Evolutionary conservation across 2,888 invertebrate genomes (phyloP), one percentile per base, ranked within the genome.

Genomic region (Furcula furcula): DNA sequence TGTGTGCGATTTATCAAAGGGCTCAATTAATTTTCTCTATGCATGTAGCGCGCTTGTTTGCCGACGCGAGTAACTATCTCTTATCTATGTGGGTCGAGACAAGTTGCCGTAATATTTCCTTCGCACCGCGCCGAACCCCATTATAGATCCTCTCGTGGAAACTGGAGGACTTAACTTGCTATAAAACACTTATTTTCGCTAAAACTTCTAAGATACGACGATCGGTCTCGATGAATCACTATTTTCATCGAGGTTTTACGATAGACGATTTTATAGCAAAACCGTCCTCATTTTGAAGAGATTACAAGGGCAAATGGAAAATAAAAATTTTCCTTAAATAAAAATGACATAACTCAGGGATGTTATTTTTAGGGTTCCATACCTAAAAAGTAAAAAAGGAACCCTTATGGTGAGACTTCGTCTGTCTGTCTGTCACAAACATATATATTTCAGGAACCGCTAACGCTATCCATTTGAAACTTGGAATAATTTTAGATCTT

Each of bases 21-120:
- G 55, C 63, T 55, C 55, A 57, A 71, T 62, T 65, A 70, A 64
- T 64, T 65, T 63, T 55, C 62, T 45, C 36, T 43, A 57, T 61
- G 55, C 51, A 28, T 46, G 47, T 52, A 40, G 31, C 44, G 34
- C 46, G 51, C 46, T 57, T 72, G 72, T 74, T 74, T 71, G 68
- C 58, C 61, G 65, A 65, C 67, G 58, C 60, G 54, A 59, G 62
- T 56, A 57, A 46, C 61, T 65, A 64, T 58, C 61, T 70, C 66
- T 85, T 84, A 86, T 86, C 85, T 76, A 85, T 64, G 62, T 83
- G 50, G 85, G 85, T 76, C 83, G 74, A 63, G 58, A 63, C 61
- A 52, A 50, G 71, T 66, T 76, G 76, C 60, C 65, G 79, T 80
- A 79, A 79, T 76, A 65, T 81, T 79, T 76, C 76, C 71, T 73